Percentiles rank a stretch among this genome's conserved stretches.
phyloP scores from a whole-genome alignment of 1,140 invertebrate genomes.

The Cydia fagiglandana region DNA sequence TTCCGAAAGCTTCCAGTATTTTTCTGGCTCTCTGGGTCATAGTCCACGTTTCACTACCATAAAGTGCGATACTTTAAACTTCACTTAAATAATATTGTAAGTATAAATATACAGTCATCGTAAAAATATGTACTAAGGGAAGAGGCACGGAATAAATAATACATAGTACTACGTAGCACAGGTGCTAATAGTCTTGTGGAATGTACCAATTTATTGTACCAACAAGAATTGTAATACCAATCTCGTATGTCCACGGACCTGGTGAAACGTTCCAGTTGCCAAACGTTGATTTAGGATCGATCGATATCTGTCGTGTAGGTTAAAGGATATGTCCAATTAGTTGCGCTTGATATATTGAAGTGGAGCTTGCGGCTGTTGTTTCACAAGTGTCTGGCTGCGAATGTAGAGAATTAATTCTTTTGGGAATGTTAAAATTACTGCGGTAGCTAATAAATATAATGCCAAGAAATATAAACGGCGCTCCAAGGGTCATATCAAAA shows the following conservation, averaged over 20 bases:
- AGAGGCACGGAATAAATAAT: no score
- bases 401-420: background rate
- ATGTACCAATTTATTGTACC: background rate
- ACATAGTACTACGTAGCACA: no score
- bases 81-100: no score
- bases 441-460: no score
- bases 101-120: no score
- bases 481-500: background rate
- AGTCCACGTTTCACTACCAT: no score
- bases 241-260: background rate
- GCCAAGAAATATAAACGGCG: background rate
- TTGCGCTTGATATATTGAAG: slow-evolving; percentile 1
- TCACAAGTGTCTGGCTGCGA: background rate
- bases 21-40: no score
- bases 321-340: slow-evolving; percentile 19
- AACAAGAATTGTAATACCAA: background rate
- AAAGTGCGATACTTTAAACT: no score
- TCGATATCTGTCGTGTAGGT: background rate
- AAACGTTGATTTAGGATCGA: slow-evolving; percentile 3
- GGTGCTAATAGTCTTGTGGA: no score
- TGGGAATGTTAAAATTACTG: background rate
- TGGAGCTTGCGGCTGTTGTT: background rate
- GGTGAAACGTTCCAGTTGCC: background rate
- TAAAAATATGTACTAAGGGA: no score
- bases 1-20: no score